Base-by-base conservation (phyloP, 1,140 invertebrate species). In the Drosophila sp. region DNA sequence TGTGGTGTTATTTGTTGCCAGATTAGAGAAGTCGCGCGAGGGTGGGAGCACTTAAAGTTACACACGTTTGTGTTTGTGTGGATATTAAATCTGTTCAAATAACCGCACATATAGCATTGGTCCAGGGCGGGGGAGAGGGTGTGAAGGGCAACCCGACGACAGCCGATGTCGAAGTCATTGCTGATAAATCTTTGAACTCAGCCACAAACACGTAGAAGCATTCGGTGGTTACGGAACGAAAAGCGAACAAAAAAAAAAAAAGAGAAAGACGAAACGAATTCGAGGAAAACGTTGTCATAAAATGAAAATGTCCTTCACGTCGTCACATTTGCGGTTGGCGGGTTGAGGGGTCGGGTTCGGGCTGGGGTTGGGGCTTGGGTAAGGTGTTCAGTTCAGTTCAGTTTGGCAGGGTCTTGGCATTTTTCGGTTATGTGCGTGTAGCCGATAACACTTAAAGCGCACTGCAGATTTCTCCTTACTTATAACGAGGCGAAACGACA, bases 111-210 rank as follows among this genome's bases (percentile, higher is more conserved):
- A 82, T 66, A 66, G 67, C 29, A 29, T 23, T 1, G 35, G 35
- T 7, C n/a, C 1, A 27, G 10, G 25, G 44, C 25, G 44, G 23
- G 40, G 40, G 40, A 32, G 29, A 41, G 27, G 27, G 56, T 33
- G 23, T 25, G 8, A 30, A 67, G 40, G 40, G 47, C 57, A 68
- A 86, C 65, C 72, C 65, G 84, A 84, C 79, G 79, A 86, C 83
- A 89, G 84, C 76, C 83, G 68, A 89, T 82, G 84, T 89, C 83
- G 83, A 89, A 89, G 76, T 86, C 84, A 81, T 83, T 80, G 80
- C 83, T 87, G 83, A 87, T 87, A 87, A 87, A 87, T 87, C 83
- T 87, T 87, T 87, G 83, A 87, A 87, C 83, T 89, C 79, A 84
- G 80, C 83, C 83, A 74, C 83, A 87, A 86, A 87, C 83, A 87